Base-by-base conservation (phyloP, 2,113 vertebrate genomes). In the Apodemus sylvaticus region DNA sequence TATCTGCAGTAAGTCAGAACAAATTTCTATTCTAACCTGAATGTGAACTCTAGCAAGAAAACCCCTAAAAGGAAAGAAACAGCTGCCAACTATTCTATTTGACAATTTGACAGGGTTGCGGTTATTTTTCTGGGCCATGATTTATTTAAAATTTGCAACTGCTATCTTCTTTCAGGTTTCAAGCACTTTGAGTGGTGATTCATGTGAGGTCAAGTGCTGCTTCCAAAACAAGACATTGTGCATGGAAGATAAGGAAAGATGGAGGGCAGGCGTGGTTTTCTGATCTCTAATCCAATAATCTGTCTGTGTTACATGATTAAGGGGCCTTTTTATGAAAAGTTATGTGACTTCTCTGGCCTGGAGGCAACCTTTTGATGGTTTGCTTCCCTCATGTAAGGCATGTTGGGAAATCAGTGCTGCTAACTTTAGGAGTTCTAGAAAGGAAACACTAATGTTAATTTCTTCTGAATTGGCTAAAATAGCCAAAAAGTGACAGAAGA, bases 141-240 rank as follows among this genome's bases (percentile, higher is more conserved):
- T 93, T 96, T 93, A 92, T 93, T 91, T 95, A 90, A 93, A 82
- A 73, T 86, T 96, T 96, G 53, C 36, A 93, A 96, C 11, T 12
- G 76, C 97, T 94, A 95, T 97, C 73, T 90, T 86, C 92, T 95
- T 93, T 78, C 86, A 95, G 76, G 85, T 95, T 97, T 96, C 71
- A 96, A 79, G 81, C 39, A 89, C 60, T 91, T 96, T 58, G 70
- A 58, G 73, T 88, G 79, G 81, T 97, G 95, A 95, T 62, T 97
- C 92, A 92, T 73, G 42, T 2, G 42, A 96, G 71, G 92, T 92
- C 88, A 97, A 92, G 94, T 20, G 66, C 81, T 96, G 62, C 70
- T 97, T 96, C 76, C 89, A 95, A 96, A 97, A 91, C 90, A 96
- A 90, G 68, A 70, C 6, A 24, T 86, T 73, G 83, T 62, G 58